phyloP scores from a whole-genome alignment of 2,113 vertebrate species.

The Typhlomys cinereus region DNA sequence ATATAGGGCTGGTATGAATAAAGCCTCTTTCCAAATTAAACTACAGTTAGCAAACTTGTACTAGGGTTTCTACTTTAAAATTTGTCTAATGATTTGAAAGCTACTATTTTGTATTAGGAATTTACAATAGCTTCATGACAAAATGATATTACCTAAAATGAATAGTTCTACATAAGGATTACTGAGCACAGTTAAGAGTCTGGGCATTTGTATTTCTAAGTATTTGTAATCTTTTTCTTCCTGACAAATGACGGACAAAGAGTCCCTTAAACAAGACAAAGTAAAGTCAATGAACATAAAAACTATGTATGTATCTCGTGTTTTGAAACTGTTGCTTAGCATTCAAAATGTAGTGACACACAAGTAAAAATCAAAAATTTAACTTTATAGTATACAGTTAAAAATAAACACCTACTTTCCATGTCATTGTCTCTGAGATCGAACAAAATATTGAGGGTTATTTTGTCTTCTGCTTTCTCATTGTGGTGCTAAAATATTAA shows the following conservation, averaged over 20 bases:
- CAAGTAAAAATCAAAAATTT: neutral
- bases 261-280: neutral
- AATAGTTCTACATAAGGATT: neutral
- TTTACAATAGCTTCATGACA: constrained; percentile 15
- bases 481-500: neutral
- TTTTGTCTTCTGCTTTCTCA: neutral
- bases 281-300: neutral
- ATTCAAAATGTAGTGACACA: neutral
- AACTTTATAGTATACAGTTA: neutral
- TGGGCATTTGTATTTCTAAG: neutral
- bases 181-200: neutral
- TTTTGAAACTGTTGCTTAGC: neutral
- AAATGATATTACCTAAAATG: constrained; percentile 30
- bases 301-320: neutral
- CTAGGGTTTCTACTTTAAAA: constrained; percentile 4
- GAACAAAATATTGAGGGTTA: neutral
- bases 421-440: neutral
- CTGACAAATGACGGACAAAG: neutral
- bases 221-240: neutral
- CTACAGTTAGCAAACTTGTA: neutral
- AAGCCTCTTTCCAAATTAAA: neutral
- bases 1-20: neutral
- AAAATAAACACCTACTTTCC: neutral
- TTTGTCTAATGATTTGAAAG: neutral
- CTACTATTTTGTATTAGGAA: neutral